Base-by-base conservation (phyloP, 1,140 invertebrate genomes). In the Dinoponera quadriceps region DNA sequence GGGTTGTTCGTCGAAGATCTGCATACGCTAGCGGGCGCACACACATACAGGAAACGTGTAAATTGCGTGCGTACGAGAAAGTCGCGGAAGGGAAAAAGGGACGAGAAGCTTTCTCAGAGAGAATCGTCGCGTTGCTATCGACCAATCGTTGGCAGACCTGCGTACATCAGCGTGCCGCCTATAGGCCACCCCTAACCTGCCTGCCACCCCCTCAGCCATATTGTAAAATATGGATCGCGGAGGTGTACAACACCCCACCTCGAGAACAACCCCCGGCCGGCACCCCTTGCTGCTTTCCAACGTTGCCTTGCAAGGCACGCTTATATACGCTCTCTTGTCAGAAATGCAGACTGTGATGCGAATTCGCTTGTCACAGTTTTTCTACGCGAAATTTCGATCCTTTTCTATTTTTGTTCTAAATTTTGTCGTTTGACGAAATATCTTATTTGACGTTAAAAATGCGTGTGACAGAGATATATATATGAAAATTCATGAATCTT, bases 191-290 rank as follows among this genome's bases (percentile, higher is more conserved):
- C 89, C 87, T 92, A 91, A 91, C 90, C 91, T 92, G 88, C 88
- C 90, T 88, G 83, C 92, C 88, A 90, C 89, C 86, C 89, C 91
- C 86, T 44, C 92, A 89, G 91, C 92, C 92, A 93, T 93, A 93
- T 93, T 93, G 93, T 93, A 93, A 93, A 93, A 93, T 93, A 93
- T 93, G 93, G 92, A 93, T 93, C 92, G 92, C 89, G 85, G 91
- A 92, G 92, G 92, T 92, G 92, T 91, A 92, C 87, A 92, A 91
- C 91, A 91, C 89, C 88, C 91, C 90, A 91, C 91, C 91, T 91
- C 78, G 87, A 51, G 49, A 57, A 48, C 51, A 27, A 82, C 66
- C 78, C 71, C 55, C 78, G 74, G 73, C 51, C 38, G 9, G 66
- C 73, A 66, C 60, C 55, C 38, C 86, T 66, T 75, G 72, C 68